These are phyloP conservation scores for Sebastes wilsoni DNA, from an alignment of 2,797 vertebrate species.

Conservation along the genomic window DNA sequence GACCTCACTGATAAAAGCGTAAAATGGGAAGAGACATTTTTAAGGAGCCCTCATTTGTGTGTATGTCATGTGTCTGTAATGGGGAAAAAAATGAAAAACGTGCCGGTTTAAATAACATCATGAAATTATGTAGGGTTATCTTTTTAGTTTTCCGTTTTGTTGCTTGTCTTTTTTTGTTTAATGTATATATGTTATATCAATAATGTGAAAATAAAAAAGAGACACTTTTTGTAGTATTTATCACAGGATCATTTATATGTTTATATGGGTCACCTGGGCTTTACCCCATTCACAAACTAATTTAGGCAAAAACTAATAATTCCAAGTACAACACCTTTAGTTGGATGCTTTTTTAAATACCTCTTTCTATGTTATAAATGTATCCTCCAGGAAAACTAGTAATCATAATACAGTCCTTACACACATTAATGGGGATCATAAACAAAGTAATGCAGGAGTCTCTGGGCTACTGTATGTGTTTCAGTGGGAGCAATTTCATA, in stretches of 20 bases:
- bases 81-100: too few species aligned
- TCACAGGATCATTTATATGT: neutral
- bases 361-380: neutral
- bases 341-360: neutral
- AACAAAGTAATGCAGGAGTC: neutral
- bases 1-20: too few species aligned
- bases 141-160: too few species aligned
- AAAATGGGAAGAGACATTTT: too few species aligned
- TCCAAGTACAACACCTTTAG: neutral
- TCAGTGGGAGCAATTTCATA: neutral
- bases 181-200: too few species aligned
- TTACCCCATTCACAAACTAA: neutral
- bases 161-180: too few species aligned
- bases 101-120: too few species aligned
- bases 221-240: neutral
- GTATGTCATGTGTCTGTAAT: too few species aligned
- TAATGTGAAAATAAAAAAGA: too few species aligned
- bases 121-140: too few species aligned
- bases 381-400: neutral
- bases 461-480: neutral
- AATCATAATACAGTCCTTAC: neutral
- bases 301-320: too few species aligned
- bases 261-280: neutral
- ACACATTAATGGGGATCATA: neutral
- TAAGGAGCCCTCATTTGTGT: too few species aligned